Evolutionary conservation across 2,113 vertebrate species (phyloP).

Genomic region (Orcinus orca): DNA sequence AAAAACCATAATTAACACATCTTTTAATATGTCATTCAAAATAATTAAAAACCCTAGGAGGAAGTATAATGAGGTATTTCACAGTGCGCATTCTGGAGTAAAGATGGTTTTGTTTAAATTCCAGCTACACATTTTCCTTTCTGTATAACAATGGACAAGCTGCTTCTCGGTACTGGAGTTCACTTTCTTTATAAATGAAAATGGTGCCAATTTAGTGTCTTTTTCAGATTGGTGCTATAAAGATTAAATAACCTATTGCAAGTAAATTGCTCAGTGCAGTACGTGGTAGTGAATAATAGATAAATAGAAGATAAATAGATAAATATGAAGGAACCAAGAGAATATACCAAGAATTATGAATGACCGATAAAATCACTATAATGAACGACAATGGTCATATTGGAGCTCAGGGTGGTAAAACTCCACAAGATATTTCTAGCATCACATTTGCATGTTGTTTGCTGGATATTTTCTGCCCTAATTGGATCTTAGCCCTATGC

Average conservation of each 20-base stretch:
- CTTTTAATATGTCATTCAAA: slow-evolving; percentile 41
- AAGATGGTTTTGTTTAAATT: not conserved
- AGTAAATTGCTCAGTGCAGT: not conserved
- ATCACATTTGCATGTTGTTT: not conserved
- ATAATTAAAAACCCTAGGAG: slow-evolving; percentile 18
- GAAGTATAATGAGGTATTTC: slow-evolving; percentile 12
- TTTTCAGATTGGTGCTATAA: not conserved
- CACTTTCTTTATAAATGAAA: not conserved
- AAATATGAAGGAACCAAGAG: not conserved
- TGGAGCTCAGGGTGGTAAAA: not conserved
- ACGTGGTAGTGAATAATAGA: not conserved
- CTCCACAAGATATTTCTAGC: not conserved
- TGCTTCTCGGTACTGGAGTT: not conserved
- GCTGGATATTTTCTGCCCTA: not conserved
- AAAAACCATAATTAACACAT: not conserved
- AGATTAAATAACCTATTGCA: not conserved
- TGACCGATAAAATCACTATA: not conserved
- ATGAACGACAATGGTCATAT: not conserved
- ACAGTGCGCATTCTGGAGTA: not conserved
- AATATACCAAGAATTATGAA: not conserved
- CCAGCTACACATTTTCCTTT: not conserved
- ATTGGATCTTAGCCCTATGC: not conserved
- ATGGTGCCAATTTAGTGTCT: not conserved
- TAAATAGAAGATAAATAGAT: not conserved
- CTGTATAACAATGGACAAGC: not conserved